phyloP scores from a whole-genome alignment of 2,888 invertebrate genomes.

The Xanthostigma xanthostigma region DNA sequence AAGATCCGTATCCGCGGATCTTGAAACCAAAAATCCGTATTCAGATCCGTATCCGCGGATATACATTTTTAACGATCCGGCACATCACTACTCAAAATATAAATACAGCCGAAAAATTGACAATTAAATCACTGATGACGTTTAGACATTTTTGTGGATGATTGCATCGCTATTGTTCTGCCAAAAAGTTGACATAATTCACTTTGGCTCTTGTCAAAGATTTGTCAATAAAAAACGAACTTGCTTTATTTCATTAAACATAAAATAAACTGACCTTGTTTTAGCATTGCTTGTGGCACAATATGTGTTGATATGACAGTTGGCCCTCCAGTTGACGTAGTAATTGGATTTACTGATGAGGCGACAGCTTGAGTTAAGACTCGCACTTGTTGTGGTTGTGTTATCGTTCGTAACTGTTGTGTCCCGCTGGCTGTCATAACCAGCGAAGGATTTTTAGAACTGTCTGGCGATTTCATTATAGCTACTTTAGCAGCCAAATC shows the following conservation, averaged over 20 bases:
- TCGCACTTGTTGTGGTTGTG: constrained; percentile 20
- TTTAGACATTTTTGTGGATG: neutral
- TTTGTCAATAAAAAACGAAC: neutral
- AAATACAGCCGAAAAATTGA: too few species aligned
- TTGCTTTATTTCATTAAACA: neutral
- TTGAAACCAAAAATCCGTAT: too few species aligned
- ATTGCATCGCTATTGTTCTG: neutral
- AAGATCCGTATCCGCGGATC: too few species aligned
- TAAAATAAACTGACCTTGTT: constrained; percentile 26
- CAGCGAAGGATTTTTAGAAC: constrained; percentile 22
- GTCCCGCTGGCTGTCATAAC: constrained; percentile 20
- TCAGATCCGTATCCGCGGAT: too few species aligned
- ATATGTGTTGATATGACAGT: constrained; percentile 30
- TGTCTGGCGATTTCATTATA: constrained; percentile 31
- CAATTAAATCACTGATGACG: too few species aligned
- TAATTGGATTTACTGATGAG: constrained; percentile 20
- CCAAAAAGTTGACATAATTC: neutral
- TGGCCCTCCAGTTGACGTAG: constrained; percentile 20
- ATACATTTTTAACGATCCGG: too few species aligned
- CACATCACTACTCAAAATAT: too few species aligned
- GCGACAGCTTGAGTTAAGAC: constrained; percentile 24
- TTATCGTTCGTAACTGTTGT: constrained; percentile 21
- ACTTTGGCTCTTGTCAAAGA: neutral
- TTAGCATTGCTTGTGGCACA: constrained; percentile 35
- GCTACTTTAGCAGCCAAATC: constrained; percentile 35